A percentile compares a stretch with the other conserved stretches of the same genome.
These are phyloP conservation scores for Augiades crinisus DNA, from an alignment of 2,888 invertebrate genomes.

Conservation along the genomic window DNA sequence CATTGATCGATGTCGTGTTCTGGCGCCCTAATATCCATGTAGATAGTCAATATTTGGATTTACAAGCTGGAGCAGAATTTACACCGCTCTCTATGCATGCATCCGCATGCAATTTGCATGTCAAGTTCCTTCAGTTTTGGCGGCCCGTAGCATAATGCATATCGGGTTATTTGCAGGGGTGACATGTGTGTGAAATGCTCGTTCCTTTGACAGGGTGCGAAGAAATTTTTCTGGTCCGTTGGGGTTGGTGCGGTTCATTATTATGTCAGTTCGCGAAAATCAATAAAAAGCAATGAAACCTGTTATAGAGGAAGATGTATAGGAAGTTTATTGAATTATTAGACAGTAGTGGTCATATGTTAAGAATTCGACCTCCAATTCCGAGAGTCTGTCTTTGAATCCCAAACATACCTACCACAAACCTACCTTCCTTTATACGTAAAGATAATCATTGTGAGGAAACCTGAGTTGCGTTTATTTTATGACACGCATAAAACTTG, in stretches of 20 bases:
- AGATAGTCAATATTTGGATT: conserved; percentile 46
- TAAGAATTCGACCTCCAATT: too few species aligned
- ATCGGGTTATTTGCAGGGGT: conserved; percentile 18
- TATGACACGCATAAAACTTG: too few species aligned
- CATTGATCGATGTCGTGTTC: conserved; percentile 25
- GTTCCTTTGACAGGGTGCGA: conserved; percentile 9
- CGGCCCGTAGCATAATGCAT: conserved; percentile 24
- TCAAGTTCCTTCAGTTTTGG: conserved; percentile 41
- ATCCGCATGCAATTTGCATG: conserved; percentile 44
- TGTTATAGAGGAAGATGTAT: too few species aligned
- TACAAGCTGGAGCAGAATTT: conserved; percentile 40
- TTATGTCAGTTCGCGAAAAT: too few species aligned
- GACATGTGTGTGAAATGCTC: not conserved
- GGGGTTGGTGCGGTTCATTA: not conserved
- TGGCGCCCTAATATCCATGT: conserved; percentile 24
- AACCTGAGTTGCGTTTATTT: too few species aligned
- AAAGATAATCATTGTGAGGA: too few species aligned
- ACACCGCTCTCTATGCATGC: conserved; percentile 42
- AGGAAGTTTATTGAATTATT: too few species aligned
- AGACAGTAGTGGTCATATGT: too few species aligned
- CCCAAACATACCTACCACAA: too few species aligned
- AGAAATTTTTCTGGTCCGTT: conserved; percentile 8
- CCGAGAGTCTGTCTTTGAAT: too few species aligned
- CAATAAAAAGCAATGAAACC: too few species aligned
- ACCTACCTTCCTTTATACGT: too few species aligned